Conservation (phyloP, 2,113 vertebrate species). For the Myiopsitta monachus region DNA sequence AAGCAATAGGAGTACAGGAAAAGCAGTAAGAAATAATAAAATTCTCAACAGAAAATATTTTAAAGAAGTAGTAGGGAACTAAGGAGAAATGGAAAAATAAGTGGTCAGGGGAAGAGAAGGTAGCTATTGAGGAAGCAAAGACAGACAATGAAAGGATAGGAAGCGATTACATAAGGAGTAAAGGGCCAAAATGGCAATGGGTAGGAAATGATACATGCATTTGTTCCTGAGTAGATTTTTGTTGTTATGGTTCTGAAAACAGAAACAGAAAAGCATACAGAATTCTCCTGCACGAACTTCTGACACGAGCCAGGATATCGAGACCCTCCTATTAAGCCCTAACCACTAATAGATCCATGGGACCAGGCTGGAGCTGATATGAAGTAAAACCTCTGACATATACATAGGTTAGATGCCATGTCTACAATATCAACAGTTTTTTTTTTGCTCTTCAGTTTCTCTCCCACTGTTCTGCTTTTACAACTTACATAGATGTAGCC, state of each 20-base stretch:
- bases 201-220: not conserved
- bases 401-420: accelerated
- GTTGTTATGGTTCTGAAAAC: not conserved
- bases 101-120: not conserved
- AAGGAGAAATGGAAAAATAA: not conserved
- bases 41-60: not conserved
- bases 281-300: not conserved
- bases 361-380: not conserved
- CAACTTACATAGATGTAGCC: not conserved
- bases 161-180: not conserved
- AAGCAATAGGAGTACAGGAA: not conserved
- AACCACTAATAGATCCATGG: not conserved
- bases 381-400: not conserved
- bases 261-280: not conserved
- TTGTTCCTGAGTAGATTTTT: not conserved
- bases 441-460: not conserved
- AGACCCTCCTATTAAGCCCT: not conserved
- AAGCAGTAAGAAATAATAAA: not conserved
- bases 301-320: accelerated
- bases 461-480: not conserved
- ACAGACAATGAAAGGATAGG: not conserved
- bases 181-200: not conserved
- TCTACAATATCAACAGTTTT: not conserved
- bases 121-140: not conserved
- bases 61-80: not conserved